A percentile compares a stretch with the other conserved stretches of the same genome.
Evolutionary conservation across 2,888 invertebrate species (phyloP).

Genomic region (Fissipunctia ypsillon): DNA sequence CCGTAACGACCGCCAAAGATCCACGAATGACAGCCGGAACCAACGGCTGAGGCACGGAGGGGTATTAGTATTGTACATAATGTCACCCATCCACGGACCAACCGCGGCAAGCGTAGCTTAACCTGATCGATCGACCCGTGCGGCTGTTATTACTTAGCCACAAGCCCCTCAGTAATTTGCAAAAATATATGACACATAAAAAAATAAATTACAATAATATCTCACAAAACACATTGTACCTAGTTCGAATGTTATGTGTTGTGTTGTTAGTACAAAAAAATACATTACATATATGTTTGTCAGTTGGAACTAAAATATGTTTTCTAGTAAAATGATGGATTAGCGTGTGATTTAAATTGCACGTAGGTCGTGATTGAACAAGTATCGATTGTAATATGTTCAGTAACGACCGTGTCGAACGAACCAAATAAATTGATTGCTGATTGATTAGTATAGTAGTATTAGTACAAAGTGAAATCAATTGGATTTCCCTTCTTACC

Average conservation of each 20-base stretch:
- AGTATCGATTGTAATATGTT: background rate
- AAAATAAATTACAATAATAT: background rate
- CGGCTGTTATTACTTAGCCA: no score
- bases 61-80: no score
- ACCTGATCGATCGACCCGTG: no score
- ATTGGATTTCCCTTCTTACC: background rate
- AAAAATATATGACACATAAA: background rate
- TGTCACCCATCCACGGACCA: no score
- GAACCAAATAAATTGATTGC: constrained; percentile 12
- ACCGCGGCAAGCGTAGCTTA: no score
- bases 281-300: background rate
- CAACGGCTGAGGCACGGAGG: no score
- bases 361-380: background rate
- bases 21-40: no score
- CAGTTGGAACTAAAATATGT: background rate
- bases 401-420: constrained; percentile 5
- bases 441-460: background rate
- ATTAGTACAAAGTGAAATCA: background rate
- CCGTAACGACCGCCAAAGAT: no score
- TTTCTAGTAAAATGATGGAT: background rate
- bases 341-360: background rate
- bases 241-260: background rate
- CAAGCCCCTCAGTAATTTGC: no score
- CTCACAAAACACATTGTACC: background rate
- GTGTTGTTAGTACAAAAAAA: no score